These are phyloP conservation scores for Trigoniulus corallinus DNA, from an alignment of 1,140 invertebrate species.

Conservation along the genomic window DNA sequence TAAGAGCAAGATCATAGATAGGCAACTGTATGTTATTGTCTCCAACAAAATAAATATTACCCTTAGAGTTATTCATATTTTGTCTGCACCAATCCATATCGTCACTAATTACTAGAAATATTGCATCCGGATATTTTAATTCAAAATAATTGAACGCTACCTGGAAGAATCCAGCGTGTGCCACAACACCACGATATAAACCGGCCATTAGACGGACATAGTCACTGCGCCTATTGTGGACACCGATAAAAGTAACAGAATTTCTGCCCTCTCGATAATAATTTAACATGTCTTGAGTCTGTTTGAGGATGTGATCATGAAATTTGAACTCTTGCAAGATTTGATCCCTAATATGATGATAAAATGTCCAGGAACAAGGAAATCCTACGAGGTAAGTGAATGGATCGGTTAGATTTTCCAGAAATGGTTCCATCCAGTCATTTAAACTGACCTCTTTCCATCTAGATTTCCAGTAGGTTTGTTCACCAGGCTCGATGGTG, in stretches of 20 bases:
- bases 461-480: background rate
- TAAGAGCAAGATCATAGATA: too few relatives aligned
- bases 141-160: conserved; percentile 38
- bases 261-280: background rate
- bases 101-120: conserved; percentile 43
- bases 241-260: conserved; percentile 28
- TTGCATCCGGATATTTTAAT: too few relatives aligned
- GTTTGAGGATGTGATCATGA: background rate
- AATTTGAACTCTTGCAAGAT: conserved; percentile 1
- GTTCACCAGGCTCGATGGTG: background rate
- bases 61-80: too few relatives aligned
- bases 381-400: background rate
- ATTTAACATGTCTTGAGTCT: background rate
- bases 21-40: conserved; percentile 18
- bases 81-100: conserved; percentile 39
- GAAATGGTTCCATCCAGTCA: conserved; percentile 16
- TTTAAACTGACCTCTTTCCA: conserved; percentile 6
- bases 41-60: conserved; percentile 31
- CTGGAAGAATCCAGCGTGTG: conserved; percentile 28
- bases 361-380: conserved; percentile 8
- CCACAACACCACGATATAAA: conserved; percentile 11
- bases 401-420: background rate
- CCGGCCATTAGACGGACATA: conserved; percentile 35
- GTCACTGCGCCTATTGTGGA: conserved; percentile 42
- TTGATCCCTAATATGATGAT: too few relatives aligned